Conservation (phyloP, 2,113 vertebrate species). For the Datnioides undecimradiatus region DNA sequence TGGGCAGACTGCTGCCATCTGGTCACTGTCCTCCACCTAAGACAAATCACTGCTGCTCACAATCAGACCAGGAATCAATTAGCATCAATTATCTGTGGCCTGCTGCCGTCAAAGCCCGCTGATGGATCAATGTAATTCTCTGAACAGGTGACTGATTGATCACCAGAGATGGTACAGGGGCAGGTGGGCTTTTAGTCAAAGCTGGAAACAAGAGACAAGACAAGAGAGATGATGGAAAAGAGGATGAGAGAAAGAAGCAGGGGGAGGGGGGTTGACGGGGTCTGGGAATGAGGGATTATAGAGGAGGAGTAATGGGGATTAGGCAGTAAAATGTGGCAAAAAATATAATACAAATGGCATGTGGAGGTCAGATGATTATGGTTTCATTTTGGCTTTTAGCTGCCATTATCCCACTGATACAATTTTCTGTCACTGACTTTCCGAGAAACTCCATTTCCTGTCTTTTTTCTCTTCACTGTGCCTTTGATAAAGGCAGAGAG, state of each 20-base stretch:
- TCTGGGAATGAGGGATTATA: constrained; percentile 21
- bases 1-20: constrained; percentile 72
- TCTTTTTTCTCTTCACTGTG: background rate
- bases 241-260: background rate
- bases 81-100: constrained; percentile 71
- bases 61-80: constrained; percentile 68
- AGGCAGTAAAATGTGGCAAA: constrained; percentile 4
- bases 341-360: background rate
- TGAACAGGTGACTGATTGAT: constrained; percentile 69
- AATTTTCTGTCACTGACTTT: background rate
- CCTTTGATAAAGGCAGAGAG: background rate
- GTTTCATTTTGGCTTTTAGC: constrained; percentile 28
- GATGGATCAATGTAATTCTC: constrained; percentile 54
- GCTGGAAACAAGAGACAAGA: background rate
- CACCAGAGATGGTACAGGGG: constrained; percentile 33
- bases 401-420: background rate
- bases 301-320: constrained; percentile 19
- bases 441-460: background rate
- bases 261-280: background rate
- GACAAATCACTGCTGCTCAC: constrained; percentile 70
- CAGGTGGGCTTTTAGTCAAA: constrained; percentile 39
- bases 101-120: constrained; percentile 35
- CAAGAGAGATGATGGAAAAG: background rate
- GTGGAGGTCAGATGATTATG: constrained; percentile 28
- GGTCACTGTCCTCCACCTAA: constrained; percentile 64